Base-by-base conservation (phyloP, 2,888 invertebrate genomes). In the Empis livida region DNA sequence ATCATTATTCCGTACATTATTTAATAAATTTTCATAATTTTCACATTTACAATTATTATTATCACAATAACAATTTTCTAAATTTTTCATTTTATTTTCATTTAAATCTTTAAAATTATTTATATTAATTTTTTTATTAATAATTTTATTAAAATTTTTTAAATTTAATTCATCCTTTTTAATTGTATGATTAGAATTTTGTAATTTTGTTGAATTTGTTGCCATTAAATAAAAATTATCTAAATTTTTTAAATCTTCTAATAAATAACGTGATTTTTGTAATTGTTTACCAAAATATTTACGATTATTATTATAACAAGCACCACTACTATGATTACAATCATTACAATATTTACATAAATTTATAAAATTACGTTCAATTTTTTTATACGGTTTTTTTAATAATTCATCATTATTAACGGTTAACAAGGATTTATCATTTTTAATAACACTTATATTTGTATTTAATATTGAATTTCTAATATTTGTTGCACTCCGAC, bases 401-500 rank as follows among this genome's bases (percentile, higher is more conserved):
- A 10, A 16, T 38, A 16, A n/a, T n/a, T 16, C 16, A 13, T 11
- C 16, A 16, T 38, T 37, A 10, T 38, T 38, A 16, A 16, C 16
- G 38, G 23, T 9, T 9, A 27, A 6, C 9, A 27, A 27, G 23
- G 23, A 27, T 27, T 8, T 5, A 6, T 27, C 23, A 27, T 27
- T 27, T 6, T 27, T 27, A n/a, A n/a, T n/a, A 13, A 35, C n/a
- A 8, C 2, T n/a, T 6, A n/a, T 13, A 32, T 32, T 32, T 5
- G 5, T 10, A n/a, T 13, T 14, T 23, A 9, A 11, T 20, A 14
- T 14, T 27, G 13, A 14, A 41, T 23, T 41, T 27, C n/a, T 41
- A 38, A 44, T 48, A 42, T 52, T 52, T 39, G 52, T 50, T 40
- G 48, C 42, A 43, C 50, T 51, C 16, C 47, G 48, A 38, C 47